Conservation (phyloP, 2,888 invertebrate genomes). For the Chymomyza caudatula region DNA sequence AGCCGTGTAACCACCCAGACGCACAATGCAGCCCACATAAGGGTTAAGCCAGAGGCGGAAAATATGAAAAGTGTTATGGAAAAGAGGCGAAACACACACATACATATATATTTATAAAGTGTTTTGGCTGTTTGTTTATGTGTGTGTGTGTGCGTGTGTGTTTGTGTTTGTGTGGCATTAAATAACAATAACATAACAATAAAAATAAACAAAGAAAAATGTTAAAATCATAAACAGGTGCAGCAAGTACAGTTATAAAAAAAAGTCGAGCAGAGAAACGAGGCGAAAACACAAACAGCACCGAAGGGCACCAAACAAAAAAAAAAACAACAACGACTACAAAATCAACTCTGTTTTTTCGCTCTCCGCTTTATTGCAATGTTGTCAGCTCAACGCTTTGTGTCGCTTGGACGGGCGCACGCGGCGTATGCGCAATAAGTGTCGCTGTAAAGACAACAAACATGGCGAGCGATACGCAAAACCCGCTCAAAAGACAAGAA, state of each 20-base stretch:
- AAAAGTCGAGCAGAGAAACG: background rate
- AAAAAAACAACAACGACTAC: background rate
- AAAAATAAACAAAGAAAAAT: constrained; percentile 32
- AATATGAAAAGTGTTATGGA: constrained; percentile 16
- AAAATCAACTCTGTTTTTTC: constrained; percentile 44
- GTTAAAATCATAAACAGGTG: constrained; percentile 7
- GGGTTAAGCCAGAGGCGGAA: constrained; percentile 27
- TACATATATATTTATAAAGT: constrained; percentile 50
- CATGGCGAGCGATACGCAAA: constrained; percentile 18
- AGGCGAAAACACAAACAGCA: background rate
- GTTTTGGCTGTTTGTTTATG: constrained; percentile 33
- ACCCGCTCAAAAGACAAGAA: background rate
- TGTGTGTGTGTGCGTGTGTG: background rate
- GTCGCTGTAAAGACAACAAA: constrained; percentile 24
- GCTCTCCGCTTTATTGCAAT: constrained; percentile 44
- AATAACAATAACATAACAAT: constrained; percentile 69
- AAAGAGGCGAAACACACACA: constrained; percentile 46
- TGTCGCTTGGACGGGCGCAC: constrained; percentile 41
- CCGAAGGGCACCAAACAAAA: background rate
- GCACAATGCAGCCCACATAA: constrained; percentile 7
- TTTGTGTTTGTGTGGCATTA: constrained; percentile 48
- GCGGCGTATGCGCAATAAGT: constrained; percentile 41
- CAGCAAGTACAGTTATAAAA: constrained; percentile 7
- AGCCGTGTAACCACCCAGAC: constrained; percentile 21
- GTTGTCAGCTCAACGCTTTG: constrained; percentile 41